Conservation (phyloP, 2,888 invertebrate species). For the Rhopalosiphum nymphaeae region DNA sequence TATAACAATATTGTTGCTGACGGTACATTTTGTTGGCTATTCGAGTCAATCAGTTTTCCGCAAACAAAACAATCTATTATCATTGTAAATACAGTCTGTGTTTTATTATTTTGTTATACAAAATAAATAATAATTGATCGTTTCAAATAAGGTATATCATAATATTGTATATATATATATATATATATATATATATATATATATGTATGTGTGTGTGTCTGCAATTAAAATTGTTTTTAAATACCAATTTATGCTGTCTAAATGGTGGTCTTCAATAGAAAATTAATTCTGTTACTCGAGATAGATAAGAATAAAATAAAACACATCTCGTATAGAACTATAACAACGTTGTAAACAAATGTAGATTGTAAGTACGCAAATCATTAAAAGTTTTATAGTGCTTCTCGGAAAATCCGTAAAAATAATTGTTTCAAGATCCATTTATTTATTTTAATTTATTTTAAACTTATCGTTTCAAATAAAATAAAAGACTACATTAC, state of each 20-base stretch:
- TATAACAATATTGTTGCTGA: neutral
- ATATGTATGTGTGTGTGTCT: neutral
- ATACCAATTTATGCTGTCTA: neutral
- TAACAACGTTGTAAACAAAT: neutral
- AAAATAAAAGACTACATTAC: neutral
- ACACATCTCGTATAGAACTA: neutral
- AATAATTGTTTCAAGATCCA: neutral
- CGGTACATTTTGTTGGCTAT: neutral
- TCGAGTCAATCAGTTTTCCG: neutral
- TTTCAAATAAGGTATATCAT: neutral
- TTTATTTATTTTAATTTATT: neutral
- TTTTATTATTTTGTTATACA: neutral
- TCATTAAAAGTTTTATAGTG: neutral
- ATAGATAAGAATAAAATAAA: neutral
- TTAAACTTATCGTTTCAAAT: neutral
- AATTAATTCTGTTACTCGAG: neutral
- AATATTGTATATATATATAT: neutral
- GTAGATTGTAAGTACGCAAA: neutral
- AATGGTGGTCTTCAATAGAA: neutral
- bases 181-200: neutral
- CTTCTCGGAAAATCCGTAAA: neutral
- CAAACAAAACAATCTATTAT: slow-evolving; percentile 17
- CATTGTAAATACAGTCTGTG: neutral
- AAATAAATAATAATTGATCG: neutral
- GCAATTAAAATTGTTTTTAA: neutral